Base-by-base conservation (phyloP, 1,140 invertebrate species). In the Chrysomallon squamiferum region DNA sequence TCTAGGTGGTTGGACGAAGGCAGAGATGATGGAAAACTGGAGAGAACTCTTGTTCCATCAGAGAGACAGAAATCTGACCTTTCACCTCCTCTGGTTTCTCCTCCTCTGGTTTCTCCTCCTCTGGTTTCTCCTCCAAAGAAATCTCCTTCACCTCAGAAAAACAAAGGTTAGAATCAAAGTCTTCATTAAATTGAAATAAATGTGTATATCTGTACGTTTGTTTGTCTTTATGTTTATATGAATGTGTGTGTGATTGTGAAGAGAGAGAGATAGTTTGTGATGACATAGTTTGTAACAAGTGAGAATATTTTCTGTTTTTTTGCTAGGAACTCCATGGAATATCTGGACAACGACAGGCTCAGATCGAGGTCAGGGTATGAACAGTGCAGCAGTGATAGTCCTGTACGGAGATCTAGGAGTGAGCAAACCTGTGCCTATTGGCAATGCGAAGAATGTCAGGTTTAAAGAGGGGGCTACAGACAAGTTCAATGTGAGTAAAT, bases 1-100 rank as follows among this genome's bases (percentile, higher is more conserved):
- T n/a, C n/a, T n/a, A 76, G 78, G 38, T 83, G 81, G 81, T 56
- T 83, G 20, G 77, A 77, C 59, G 71, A 71, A 43, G 76, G 74
- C 7, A 69, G 79, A 45, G 78, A 74, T 65, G 80, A 82, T 70
- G 67, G 67, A 9, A 66, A 71, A 41, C 77, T 68, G 35, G 73
- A 75, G 65, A 71, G 73, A 47, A 72, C 66, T 27, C 41, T 78
- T 41, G 27, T 59, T 29, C 29, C 59, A 15, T 27, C 22, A 50
- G 22, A 35, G 15, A 57, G 57, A 4, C 30, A 50, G 9, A 52
- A 57, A 9, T 22, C 45, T 18, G 57, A 52, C 30, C 18, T 54
- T 15, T 27, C 29, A 13, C 45, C 45, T 47, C 9, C 58, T 6
- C 43, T 54, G 3, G 20, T 45, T n/a, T 29, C 45, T 62, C 43